A percentile compares a stretch with the other conserved stretches of the same genome.
These are phyloP conservation scores for Phthorimaea operculella DNA, from an alignment of 1,140 invertebrate genomes.

Conservation along the genomic window DNA sequence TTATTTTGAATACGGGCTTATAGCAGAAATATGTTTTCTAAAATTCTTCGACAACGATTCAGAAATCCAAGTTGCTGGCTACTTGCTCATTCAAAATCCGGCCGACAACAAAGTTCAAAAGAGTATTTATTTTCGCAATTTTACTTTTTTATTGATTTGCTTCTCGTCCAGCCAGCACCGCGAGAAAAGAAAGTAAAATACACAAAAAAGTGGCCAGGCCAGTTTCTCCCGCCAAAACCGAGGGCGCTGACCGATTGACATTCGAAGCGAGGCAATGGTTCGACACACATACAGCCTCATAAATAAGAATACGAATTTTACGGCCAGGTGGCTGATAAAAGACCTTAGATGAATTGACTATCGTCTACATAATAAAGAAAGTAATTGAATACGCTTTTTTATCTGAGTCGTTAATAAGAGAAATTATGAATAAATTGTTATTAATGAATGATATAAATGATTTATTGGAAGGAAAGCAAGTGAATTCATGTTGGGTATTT, in stretches of 20 bases:
- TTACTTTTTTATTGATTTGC: background rate
- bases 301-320: background rate
- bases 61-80: no score
- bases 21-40: no score
- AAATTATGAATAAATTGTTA: no score
- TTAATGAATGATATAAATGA: no score
- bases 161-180: slow-evolving; percentile 5
- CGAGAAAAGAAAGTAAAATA: slow-evolving; percentile 60
- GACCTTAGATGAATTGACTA: no score
- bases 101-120: background rate
- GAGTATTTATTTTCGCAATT: slow-evolving; percentile 1
- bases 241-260: slow-evolving; percentile 60
- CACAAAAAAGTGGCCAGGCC: slow-evolving; percentile 53
- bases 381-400: no score
- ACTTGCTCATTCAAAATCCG: background rate
- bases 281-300: background rate
- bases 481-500: no score
- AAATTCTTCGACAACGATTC: no score
- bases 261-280: slow-evolving; percentile 25
- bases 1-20: no score
- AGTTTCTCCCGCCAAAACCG: slow-evolving; percentile 63
- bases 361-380: no score
- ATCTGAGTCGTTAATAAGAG: no score
- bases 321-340: background rate
- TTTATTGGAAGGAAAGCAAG: no score